Evolutionary conservation across 2,888 invertebrate genomes (phyloP).

Genomic region (Cyaniris semiargus): DNA sequence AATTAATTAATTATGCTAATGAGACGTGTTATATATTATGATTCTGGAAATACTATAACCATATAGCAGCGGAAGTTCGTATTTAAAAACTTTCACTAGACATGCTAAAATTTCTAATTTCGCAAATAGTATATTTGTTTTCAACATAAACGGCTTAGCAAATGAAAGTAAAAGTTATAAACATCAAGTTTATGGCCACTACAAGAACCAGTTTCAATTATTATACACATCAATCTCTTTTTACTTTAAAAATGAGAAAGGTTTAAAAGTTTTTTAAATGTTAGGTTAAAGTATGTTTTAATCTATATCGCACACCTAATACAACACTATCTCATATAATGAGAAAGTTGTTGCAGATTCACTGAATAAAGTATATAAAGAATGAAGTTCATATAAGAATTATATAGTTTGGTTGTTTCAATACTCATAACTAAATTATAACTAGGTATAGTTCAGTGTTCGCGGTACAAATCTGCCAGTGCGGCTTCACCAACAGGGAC

Average conservation of each 20-base stretch:
- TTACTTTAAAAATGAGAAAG: too few relatives aligned
- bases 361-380: too few relatives aligned
- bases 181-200: background rate
- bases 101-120: background rate
- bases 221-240: background rate
- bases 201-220: background rate
- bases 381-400: too few relatives aligned
- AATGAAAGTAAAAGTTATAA: background rate
- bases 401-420: too few relatives aligned
- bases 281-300: background rate
- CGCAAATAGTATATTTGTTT: background rate
- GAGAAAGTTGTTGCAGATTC: too few relatives aligned
- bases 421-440: too few relatives aligned
- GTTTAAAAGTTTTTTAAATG: background rate
- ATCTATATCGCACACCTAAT: too few relatives aligned
- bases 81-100: background rate
- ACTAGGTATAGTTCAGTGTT: too few relatives aligned
- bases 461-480: too few relatives aligned
- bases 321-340: too few relatives aligned
- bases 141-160: background rate
- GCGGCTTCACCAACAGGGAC: too few relatives aligned
- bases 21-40: background rate
- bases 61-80: background rate
- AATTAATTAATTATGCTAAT: conserved; percentile 15
- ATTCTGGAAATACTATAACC: background rate